Conservation (phyloP, 2,888 invertebrate genomes). For the Drosophila mayaguana region DNA sequence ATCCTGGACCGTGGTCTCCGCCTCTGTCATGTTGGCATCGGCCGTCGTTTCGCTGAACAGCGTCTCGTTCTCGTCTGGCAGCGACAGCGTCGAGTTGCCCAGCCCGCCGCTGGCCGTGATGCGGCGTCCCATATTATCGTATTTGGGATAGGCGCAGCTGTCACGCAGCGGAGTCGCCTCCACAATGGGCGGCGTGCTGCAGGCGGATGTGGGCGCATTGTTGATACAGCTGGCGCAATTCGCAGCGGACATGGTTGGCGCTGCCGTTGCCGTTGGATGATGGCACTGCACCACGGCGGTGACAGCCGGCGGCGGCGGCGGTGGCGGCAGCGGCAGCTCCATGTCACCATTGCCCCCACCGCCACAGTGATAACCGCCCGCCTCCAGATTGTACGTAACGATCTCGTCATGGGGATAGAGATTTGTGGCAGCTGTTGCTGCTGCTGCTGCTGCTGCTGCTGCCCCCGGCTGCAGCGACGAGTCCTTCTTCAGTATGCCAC, state of each 20-base stretch:
- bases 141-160: slow-evolving; percentile 86
- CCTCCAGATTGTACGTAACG: slow-evolving; percentile 85
- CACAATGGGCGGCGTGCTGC: slow-evolving; percentile 79
- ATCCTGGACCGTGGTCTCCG: slow-evolving; percentile 48
- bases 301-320: slow-evolving; percentile 78
- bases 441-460: slow-evolving; percentile 75
- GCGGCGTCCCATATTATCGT: slow-evolving; percentile 96
- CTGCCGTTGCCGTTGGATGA: slow-evolving; percentile 58
- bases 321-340: slow-evolving; percentile 80
- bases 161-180: slow-evolving; percentile 75
- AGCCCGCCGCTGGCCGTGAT: slow-evolving; percentile 92
- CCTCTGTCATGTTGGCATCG: slow-evolving; percentile 52
- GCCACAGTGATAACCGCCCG: slow-evolving; percentile 67
- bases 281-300: slow-evolving; percentile 78
- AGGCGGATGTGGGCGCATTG: slow-evolving; percentile 62
- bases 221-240: slow-evolving; percentile 77
- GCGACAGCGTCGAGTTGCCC: slow-evolving; percentile 91
- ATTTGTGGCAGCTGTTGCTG: slow-evolving; percentile 63
- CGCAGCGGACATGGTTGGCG: slow-evolving; percentile 57
- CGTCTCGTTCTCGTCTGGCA: slow-evolving; percentile 88
- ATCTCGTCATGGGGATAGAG: slow-evolving; percentile 85
- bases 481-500: slow-evolving; percentile 85
- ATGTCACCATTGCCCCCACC: slow-evolving; percentile 46
- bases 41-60: slow-evolving; percentile 82
- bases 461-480: slow-evolving; percentile 76